Conservation (phyloP, 2,797 vertebrate species). For the Cossypha dichroa region DNA sequence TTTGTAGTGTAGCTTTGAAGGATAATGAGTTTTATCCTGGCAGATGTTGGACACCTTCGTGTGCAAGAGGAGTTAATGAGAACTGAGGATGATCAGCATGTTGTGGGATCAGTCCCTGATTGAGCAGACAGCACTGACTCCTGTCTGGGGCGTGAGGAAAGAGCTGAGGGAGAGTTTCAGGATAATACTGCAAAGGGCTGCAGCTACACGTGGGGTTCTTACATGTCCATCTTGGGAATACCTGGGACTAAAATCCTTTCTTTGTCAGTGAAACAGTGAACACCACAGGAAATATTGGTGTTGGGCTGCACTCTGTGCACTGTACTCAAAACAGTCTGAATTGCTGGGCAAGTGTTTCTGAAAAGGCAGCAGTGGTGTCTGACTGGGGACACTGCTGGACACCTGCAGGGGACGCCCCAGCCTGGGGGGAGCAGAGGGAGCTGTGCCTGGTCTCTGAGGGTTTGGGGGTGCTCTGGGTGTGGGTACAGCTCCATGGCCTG, state of each 20-base stretch:
- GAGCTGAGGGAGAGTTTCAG: not conserved
- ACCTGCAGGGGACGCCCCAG: accelerated
- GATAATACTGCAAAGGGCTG: not conserved
- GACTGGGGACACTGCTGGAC: not conserved
- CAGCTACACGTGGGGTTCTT: not conserved
- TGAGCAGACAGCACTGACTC: not conserved
- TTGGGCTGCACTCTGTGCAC: not conserved
- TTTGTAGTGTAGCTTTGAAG: not conserved
- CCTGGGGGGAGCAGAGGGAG: not conserved
- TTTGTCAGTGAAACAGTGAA: not conserved
- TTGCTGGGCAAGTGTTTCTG: not conserved
- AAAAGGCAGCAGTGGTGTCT: not conserved
- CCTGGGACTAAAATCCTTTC: not conserved
- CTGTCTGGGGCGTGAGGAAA: not conserved
- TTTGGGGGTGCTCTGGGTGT: accelerated
- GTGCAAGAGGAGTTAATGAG: conserved; percentile 10
- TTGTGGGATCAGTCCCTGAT: not conserved
- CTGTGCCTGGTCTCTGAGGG: accelerated
- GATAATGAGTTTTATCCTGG: conserved; percentile 30
- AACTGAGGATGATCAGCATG: not conserved
- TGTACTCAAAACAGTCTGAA: not conserved
- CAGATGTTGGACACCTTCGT: not conserved
- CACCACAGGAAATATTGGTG: not conserved
- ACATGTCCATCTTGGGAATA: not conserved
- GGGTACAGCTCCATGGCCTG: not conserved